Base-by-base conservation (phyloP, 2,888 invertebrate species). In the Octodonta nipae region DNA sequence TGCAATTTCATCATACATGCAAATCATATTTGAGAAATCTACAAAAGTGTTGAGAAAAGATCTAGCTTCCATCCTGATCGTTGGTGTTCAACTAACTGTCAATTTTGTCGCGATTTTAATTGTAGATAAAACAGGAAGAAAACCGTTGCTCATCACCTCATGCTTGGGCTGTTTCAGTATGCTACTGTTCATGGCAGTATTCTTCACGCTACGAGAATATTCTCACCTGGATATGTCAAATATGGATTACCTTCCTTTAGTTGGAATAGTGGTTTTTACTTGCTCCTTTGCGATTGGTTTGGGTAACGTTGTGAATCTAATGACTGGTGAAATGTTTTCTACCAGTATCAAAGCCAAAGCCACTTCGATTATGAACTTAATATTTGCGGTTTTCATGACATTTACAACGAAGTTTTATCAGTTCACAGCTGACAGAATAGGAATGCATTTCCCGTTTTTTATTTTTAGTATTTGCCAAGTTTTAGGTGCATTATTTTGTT, bases 261-360 rank as follows among this genome's bases (percentile, higher is more conserved):
- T 38, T 3, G 41, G 41, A 3, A 45, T 56, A 39, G 26, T 47
- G 1, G 5, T 43, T 4, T 52, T 44, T 31, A 42, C 40, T 8
- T 28, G 49, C 3, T 13, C 35, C n/a, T 48, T 45, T 29, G 36
- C 43, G 11, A 17, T 48, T 5, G 56, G 56, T 5, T 27, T 51
- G 16, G 43, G 46, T 3, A 40, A 39, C 8, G 40, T 47, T 3
- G 43, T 50, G 2, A 50, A 44, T 34, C 29, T 52, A 4, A 41
- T 52, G 37, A 20, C 44, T 2, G 44, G 50, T 2, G 54, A 54
- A 35, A 33, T 53, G 24, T 48, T 53, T 35, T 50, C 49, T 4
- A 46, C 52, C 4, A 50, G 49, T 30, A 44, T 56, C 5, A 57
- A 57, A 37, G 47, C 51, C 0, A 55, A 55, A 40, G 56, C 50